A percentile compares a stretch with the other conserved stretches of the same genome.
phyloP scores from a whole-genome alignment of 1,140 invertebrate genomes.

The Portunus trituberculatus region DNA sequence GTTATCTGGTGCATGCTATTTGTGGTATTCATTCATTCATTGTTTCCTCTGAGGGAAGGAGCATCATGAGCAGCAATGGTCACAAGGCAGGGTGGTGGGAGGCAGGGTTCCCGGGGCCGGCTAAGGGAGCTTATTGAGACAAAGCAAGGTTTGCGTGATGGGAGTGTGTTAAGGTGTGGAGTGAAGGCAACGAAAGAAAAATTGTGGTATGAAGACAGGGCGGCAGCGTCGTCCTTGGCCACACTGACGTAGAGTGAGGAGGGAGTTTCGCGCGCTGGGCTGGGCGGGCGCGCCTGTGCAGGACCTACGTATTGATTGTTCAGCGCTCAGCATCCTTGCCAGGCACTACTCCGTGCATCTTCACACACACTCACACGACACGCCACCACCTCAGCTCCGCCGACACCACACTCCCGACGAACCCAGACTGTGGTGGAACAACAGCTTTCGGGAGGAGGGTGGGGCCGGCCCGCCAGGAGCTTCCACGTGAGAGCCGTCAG shows the following conservation, averaged over 20 bases:
- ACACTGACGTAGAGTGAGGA: constrained; percentile 58
- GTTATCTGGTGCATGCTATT: too few relatives aligned
- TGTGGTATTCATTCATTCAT: not conserved
- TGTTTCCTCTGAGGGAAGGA: not conserved
- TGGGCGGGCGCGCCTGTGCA: constrained; percentile 54
- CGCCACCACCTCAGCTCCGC: not conserved
- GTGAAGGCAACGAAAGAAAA: constrained; percentile 13
- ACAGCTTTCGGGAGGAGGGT: not conserved
- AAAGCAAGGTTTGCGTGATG: not conserved
- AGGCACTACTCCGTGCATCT: constrained; percentile 13
- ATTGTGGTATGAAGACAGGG: not conserved
- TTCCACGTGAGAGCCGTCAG: not conserved
- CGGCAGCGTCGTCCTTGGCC: constrained; percentile 50
- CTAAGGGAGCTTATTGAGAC: not conserved
- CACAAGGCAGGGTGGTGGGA: not conserved
- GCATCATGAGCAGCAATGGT: not conserved
- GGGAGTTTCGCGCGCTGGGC: constrained; percentile 47
- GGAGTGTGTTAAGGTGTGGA: not conserved
- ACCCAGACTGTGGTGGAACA: not conserved
- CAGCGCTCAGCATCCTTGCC: constrained; percentile 66
- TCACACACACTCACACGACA: not conserved
- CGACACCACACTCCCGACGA: not conserved
- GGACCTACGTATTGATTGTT: constrained; percentile 65
- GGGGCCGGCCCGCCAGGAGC: constrained; percentile 25
- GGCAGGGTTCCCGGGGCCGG: not conserved